These are phyloP conservation scores for Poicephalus meyeri DNA, from an alignment of 2,113 vertebrate species.

Conservation along the genomic window DNA sequence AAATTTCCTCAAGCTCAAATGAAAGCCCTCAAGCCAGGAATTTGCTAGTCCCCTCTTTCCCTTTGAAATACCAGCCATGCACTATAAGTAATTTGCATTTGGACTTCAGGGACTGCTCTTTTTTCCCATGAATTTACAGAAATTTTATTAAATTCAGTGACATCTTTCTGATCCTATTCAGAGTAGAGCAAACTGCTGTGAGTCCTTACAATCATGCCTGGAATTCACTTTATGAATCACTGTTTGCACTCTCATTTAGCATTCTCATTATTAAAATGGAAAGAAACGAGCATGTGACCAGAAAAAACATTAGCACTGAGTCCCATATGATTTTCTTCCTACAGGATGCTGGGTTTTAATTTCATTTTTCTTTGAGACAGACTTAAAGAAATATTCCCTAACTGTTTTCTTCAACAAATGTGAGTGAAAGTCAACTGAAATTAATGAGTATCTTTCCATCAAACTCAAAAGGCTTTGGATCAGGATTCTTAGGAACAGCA, in stretches of 20 bases:
- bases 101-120: neutral
- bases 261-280: neutral
- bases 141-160: neutral
- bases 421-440: neutral
- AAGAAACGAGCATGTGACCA: conserved; percentile 13
- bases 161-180: neutral
- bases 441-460: neutral
- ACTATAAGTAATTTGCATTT: neutral
- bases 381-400: neutral
- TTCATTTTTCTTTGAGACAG: neutral
- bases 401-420: neutral
- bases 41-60: neutral
- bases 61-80: neutral
- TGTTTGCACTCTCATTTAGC: neutral
- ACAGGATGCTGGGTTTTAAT: neutral
- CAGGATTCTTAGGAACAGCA: neutral
- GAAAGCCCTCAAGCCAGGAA: neutral
- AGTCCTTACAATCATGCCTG: conserved; percentile 24
- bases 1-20: neutral
- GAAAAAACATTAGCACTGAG: conserved; percentile 61
- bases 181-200: neutral
- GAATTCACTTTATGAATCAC: conserved; percentile 12
- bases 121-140: neutral
- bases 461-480: neutral
- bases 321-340: neutral